phyloP scores from a whole-genome alignment of 2,888 invertebrate genomes.

The Drosophila siamana region DNA sequence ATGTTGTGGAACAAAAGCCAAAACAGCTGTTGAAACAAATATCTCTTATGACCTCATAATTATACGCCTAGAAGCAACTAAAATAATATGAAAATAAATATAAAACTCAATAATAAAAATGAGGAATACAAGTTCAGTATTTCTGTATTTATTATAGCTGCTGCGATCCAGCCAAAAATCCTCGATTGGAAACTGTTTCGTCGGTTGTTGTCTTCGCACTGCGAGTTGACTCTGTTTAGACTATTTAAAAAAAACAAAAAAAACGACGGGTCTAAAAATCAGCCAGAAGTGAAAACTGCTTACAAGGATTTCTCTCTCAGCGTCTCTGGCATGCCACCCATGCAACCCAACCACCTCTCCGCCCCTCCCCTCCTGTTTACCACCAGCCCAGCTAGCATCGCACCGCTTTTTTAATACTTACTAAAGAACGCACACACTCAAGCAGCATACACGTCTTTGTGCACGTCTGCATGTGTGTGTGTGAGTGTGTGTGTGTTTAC shows the following conservation, averaged over 20 bases:
- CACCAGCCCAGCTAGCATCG: constrained; percentile 4
- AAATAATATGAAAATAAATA: too few species aligned
- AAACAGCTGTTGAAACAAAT: too few species aligned
- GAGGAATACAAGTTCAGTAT: too few species aligned
- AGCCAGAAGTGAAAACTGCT: constrained; percentile 78
- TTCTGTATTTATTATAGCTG: too few species aligned
- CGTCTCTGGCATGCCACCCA: constrained; percentile 24
- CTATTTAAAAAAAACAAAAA: neutral
- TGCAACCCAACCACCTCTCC: neutral
- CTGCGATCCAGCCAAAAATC: too few species aligned
- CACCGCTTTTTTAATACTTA: constrained; percentile 61
- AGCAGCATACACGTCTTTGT: constrained; percentile 14
- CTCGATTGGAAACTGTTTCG: too few species aligned
- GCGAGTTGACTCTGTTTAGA: too few species aligned
- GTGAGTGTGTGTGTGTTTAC: constrained; percentile 19
- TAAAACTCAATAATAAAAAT: too few species aligned
- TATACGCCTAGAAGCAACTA: too few species aligned
- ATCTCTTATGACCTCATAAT: too few species aligned
- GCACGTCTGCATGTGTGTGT: neutral
- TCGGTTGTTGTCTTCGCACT: too few species aligned
- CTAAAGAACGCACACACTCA: constrained; percentile 42
- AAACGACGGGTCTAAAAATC: constrained; percentile 34
- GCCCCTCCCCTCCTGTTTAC: neutral
- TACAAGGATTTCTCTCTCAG: constrained; percentile 74
- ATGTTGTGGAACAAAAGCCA: too few species aligned